Conservation (phyloP, 2,113 vertebrate species). For the Campylorhamphus procurvoides region DNA sequence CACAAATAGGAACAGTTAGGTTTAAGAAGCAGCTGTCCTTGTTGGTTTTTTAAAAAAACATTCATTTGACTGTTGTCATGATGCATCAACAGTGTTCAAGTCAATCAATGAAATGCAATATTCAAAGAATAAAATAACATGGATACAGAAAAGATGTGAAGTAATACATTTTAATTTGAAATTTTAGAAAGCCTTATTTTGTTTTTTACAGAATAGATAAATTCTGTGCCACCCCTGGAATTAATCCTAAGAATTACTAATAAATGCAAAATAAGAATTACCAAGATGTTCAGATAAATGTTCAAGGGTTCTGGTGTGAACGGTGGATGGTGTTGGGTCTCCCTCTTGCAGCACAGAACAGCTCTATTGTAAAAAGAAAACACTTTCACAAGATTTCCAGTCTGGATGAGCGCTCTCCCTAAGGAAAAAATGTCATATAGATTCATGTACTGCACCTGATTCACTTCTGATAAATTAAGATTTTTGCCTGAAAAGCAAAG, state of each 20-base stretch:
- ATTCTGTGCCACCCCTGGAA: background rate
- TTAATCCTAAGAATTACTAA: background rate
- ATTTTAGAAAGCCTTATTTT: background rate
- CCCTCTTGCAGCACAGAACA: background rate
- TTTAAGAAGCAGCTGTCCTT: background rate
- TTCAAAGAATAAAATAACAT: background rate
- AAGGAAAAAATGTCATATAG: background rate
- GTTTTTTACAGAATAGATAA: background rate
- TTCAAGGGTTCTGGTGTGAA: background rate
- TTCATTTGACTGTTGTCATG: background rate
- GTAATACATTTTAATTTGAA: background rate
- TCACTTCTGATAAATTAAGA: background rate
- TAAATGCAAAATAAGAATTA: background rate
- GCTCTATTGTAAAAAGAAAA: background rate
- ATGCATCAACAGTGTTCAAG: background rate
- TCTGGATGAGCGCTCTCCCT: background rate
- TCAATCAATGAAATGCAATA: background rate
- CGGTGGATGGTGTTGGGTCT: accelerated
- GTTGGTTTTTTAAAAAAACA: background rate
- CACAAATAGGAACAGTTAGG: background rate
- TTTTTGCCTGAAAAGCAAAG: background rate
- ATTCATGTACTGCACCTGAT: background rate
- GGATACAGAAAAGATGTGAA: background rate
- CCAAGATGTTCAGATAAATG: background rate
- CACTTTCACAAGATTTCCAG: background rate